Percentiles rank a stretch among this genome's conserved stretches.
phyloP scores from a whole-genome alignment of 2,113 vertebrate genomes.

The Eubucco bourcierii region DNA sequence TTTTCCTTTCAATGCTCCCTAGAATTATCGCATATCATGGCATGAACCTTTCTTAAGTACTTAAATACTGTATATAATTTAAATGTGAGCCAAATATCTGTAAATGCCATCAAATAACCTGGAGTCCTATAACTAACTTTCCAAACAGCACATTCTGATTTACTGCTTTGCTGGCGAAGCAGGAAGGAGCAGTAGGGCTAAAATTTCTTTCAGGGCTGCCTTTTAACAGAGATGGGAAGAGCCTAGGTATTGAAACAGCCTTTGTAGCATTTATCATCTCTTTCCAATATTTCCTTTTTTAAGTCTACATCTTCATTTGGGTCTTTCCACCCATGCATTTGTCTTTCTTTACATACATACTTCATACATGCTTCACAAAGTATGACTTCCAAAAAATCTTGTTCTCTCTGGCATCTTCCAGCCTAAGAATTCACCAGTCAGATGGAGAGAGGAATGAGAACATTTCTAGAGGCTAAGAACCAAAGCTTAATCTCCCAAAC shows the following conservation, averaged over 20 bases:
- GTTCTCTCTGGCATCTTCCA: not conserved
- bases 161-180: slow-evolving; percentile 1
- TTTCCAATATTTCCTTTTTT: not conserved
- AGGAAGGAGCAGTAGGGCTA: not conserved
- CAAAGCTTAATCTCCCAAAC: not conserved
- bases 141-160: slow-evolving; percentile 10
- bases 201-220: not conserved
- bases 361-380: not conserved
- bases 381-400: not conserved
- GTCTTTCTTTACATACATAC: not conserved
- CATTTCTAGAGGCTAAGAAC: not conserved
- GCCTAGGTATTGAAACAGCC: not conserved
- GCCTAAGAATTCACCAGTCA: not conserved
- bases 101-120: slow-evolving; percentile 20
- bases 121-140: not conserved
- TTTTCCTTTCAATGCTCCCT: not conserved
- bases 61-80: not conserved
- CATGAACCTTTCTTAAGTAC: not conserved
- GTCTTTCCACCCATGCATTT: not conserved
- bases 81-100: slow-evolving; percentile 20
- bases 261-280: not conserved
- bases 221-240: not conserved
- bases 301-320: not conserved
- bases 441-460: not conserved
- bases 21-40: not conserved